Percentiles rank a stretch among this genome's conserved stretches.
Evolutionary conservation across 2,888 invertebrate species (phyloP).

Genomic region (Cyaniris semiargus): DNA sequence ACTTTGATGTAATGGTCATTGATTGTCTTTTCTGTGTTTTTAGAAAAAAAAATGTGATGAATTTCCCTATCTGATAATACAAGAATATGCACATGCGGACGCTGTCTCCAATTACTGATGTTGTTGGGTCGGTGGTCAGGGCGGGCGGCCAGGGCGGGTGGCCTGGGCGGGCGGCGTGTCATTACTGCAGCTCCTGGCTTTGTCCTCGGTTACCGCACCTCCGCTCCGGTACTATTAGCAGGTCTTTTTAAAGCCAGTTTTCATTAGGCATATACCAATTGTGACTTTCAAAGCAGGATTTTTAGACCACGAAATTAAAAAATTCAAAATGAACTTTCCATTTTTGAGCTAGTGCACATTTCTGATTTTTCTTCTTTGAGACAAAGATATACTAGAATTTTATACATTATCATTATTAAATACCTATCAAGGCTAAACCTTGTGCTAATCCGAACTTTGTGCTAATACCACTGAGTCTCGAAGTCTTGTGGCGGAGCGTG

Average conservation of each 20-base stretch:
- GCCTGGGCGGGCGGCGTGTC: neutral
- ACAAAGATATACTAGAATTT: no score
- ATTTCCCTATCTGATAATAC: neutral
- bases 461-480: neutral
- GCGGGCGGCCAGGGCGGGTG: neutral
- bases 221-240: neutral
- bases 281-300: neutral
- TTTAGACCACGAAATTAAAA: neutral
- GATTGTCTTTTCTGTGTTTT: neutral
- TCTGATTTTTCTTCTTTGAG: neutral
- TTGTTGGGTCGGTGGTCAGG: neutral
- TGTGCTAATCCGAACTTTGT: neutral
- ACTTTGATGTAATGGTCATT: neutral
- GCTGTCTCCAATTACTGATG: neutral
- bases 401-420: neutral
- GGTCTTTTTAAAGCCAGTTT: neutral
- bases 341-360: neutral
- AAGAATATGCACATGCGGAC: neutral
- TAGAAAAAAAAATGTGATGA: neutral
- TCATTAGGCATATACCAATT: neutral
- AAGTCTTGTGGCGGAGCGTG: neutral
- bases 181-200: neutral
- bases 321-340: no score
- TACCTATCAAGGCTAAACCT: neutral
- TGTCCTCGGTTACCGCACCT: slow-evolving; percentile 3